phyloP scores from a whole-genome alignment of 2,888 invertebrate species.

The Panzeria rudis region DNA sequence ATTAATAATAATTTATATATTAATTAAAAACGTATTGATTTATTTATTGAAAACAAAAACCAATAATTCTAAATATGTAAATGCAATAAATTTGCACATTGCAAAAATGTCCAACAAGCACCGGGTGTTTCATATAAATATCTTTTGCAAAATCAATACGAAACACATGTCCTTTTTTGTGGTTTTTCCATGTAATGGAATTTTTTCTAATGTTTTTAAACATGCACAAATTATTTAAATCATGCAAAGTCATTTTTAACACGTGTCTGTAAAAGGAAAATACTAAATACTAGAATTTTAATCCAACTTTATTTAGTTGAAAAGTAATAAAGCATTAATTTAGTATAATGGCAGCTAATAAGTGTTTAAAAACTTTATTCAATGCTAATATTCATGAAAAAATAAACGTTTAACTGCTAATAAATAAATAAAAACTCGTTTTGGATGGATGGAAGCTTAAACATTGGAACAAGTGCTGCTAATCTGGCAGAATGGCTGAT shows the following conservation, averaged over 20 bases:
- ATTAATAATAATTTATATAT: neutral
- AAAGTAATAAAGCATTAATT: too few species aligned
- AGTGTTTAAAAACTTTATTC: too few species aligned
- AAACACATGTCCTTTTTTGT: neutral
- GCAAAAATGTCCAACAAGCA: neutral
- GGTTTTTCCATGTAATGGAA: constrained; percentile 18
- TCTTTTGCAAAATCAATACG: constrained; percentile 14
- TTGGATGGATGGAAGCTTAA: too few species aligned
- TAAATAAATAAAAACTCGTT: too few species aligned
- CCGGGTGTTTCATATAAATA: constrained; percentile 5
- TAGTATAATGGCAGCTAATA: too few species aligned
- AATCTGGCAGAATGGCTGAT: too few species aligned
- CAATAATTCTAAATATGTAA: constrained; percentile 10
- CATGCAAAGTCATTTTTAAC: constrained; percentile 18
- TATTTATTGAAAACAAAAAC: constrained; percentile 23
- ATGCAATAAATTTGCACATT: neutral
- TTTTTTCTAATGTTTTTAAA: constrained; percentile 7
- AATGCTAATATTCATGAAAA: too few species aligned
- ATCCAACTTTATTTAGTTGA: too few species aligned
- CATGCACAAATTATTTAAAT: constrained; percentile 20
- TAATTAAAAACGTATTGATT: neutral
- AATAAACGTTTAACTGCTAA: too few species aligned
- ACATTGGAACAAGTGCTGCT: too few species aligned
- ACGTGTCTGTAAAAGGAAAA: neutral
- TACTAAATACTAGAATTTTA: neutral